Evolutionary conservation across 1,140 invertebrate genomes (phyloP).

Genomic region (Bombus impatiens): DNA sequence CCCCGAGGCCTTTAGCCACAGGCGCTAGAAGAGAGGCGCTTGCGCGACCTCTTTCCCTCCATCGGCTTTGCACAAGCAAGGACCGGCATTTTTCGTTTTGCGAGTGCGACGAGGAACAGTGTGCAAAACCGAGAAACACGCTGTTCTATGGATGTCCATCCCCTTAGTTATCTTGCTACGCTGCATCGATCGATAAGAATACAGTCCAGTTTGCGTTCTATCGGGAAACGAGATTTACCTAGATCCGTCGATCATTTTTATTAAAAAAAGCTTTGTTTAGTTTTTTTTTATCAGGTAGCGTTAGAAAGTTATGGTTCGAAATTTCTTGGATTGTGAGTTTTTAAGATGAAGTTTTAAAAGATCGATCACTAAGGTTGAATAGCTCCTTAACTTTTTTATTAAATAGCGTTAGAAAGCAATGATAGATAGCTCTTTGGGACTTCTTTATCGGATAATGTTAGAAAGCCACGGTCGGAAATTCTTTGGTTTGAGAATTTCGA

Average conservation of each 20-base stretch:
- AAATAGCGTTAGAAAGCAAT: too few species aligned
- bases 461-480: too few species aligned
- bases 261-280: neutral
- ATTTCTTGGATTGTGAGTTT: neutral
- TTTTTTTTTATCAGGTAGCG: neutral
- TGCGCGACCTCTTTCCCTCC: conserved; percentile 70
- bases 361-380: neutral
- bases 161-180: neutral
- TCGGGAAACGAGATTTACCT: neutral
- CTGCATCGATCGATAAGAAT: conserved; percentile 15
- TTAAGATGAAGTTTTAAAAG: neutral
- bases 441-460: too few species aligned
- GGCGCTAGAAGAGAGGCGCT: conserved; percentile 63
- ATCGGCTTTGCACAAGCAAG: neutral
- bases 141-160: neutral
- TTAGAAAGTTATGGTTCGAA: neutral
- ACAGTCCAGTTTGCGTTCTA: neutral
- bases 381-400: neutral
- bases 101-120: neutral
- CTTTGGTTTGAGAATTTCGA: too few species aligned
- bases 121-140: neutral
- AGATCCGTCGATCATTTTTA: neutral
- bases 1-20: conserved; percentile 64
- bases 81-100: conserved; percentile 33
- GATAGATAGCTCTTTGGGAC: too few species aligned